A percentile compares a stretch with the other conserved stretches of the same genome.
Evolutionary conservation across 1,140 invertebrate species (phyloP).

Genomic region (Drosophila kurseongensis): DNA sequence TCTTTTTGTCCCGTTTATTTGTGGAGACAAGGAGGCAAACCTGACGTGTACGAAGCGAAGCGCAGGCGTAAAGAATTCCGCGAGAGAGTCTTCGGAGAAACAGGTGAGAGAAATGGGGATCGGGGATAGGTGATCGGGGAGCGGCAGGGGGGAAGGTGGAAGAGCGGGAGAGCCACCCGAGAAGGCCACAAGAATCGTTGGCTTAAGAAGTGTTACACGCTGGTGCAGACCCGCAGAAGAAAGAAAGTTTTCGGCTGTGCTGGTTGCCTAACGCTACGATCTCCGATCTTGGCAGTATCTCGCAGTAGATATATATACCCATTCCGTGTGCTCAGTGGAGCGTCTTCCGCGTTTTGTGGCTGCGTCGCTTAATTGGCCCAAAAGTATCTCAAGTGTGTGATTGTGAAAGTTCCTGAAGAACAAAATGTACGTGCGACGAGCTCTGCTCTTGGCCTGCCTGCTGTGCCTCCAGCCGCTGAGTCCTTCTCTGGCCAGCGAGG

Average conservation of each 20-base stretch:
- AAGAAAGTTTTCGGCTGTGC: constrained; percentile 80
- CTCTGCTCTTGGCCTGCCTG: constrained; percentile 68
- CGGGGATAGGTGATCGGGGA: not conserved
- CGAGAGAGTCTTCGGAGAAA: constrained; percentile 6
- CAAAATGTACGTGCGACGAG: constrained; percentile 73
- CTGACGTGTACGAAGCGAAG: constrained; percentile 73
- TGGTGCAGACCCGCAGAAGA: constrained; percentile 66
- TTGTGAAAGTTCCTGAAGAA: constrained; percentile 81
- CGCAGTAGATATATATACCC: not conserved
- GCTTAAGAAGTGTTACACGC: constrained; percentile 83
- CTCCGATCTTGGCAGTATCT: constrained; percentile 20
- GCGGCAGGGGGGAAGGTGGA: not conserved
- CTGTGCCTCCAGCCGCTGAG: constrained; percentile 74
- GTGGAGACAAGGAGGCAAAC: constrained; percentile 39
- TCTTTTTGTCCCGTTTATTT: constrained; percentile 44
- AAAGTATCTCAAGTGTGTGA: constrained; percentile 79
- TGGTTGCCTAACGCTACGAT: constrained; percentile 55
- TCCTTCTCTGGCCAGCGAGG: constrained; percentile 76
- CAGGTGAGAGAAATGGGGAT: constrained; percentile 31
- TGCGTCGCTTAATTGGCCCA: constrained; percentile 76
- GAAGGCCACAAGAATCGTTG: constrained; percentile 35
- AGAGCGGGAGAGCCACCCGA: constrained; percentile 28
- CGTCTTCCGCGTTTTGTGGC: constrained; percentile 61
- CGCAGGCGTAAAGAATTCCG: constrained; percentile 73
- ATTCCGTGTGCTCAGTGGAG: constrained; percentile 67